phyloP scores from a whole-genome alignment of 2,113 vertebrate genomes.

The Ellobius talpinus region DNA sequence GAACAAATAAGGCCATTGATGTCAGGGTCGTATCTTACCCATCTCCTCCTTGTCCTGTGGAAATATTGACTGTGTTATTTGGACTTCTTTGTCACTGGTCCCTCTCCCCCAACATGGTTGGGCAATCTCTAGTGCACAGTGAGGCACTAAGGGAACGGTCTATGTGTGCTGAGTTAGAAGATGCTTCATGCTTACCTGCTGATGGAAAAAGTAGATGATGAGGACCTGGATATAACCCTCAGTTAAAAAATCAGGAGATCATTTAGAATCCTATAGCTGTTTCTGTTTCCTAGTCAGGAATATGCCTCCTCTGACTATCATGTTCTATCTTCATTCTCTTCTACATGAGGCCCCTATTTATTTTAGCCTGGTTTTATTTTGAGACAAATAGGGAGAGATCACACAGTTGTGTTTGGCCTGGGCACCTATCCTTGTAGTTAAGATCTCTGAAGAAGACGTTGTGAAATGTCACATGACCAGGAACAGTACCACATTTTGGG shows the following conservation, averaged over 20 bases:
- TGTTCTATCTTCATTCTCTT: not conserved
- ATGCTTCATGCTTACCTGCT: not conserved
- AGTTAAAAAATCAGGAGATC: not conserved
- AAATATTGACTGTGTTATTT: not conserved
- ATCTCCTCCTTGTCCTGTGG: not conserved
- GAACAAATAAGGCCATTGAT: not conserved
- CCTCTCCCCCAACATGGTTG: not conserved
- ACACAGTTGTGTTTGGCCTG: not conserved
- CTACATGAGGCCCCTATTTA: not conserved
- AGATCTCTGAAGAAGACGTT: not conserved
- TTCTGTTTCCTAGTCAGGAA: not conserved
- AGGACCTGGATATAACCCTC: not conserved
- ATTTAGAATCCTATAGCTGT: not conserved
- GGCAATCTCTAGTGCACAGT: not conserved
- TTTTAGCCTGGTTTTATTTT: conserved; percentile 31
- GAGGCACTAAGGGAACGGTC: not conserved
- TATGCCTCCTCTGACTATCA: not conserved
- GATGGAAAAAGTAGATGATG: not conserved
- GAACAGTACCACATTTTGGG: not conserved
- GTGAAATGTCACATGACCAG: conserved; percentile 5
- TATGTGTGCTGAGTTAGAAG: not conserved
- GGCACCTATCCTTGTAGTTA: not conserved
- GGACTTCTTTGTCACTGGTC: not conserved
- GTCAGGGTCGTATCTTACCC: not conserved
- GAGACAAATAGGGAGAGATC: not conserved